Base-by-base conservation (phyloP, 1,140 invertebrate genomes). In the Zaprionus kolodkinae region DNA sequence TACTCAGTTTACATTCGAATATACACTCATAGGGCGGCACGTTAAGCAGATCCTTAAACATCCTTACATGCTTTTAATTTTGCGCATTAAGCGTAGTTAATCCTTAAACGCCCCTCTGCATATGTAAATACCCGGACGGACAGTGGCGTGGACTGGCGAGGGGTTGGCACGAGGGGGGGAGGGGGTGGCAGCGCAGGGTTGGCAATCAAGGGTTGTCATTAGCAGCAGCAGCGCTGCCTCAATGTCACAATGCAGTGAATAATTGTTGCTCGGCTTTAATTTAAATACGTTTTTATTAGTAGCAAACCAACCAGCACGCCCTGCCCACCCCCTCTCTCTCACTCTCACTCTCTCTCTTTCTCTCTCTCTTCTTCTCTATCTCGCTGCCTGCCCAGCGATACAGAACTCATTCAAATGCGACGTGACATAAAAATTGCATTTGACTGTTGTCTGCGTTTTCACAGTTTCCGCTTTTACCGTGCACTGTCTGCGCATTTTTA, bases 401-500 rank as follows among this genome's bases (percentile, higher is more conserved):
- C 64, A 56, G 27, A 76, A 83, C 43, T 57, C 70, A 84, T 54
- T 66, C 71, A 60, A 85, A 66, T 85, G 78, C 82, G 72, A 88
- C 85, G 85, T 88, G 85, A 88, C 85, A 88, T 88, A 85, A 89
- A 88, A 88, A 89, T 88, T 88, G 85, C 85, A 88, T 88, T 88
- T 88, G 81, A 62, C 80, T 84, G 71, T 73, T 84, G 74, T 76
- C 70, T 69, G 67, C 66, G 54, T 77, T 77, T 66, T 25, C 9
- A 25, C 45, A 50, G 45, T 25, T 50, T 12, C 38, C 11, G 38
- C 6, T n/a, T 59, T 54, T 30, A 6, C 27, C 4, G 27, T 30
- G 27, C 27, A 63, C 71, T 76, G 74, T 78, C 69, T 61, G 38
- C 36, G 36, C 36, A 43, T 30, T 59, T 61, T 65, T 66, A 64